Evolutionary conservation across 2,797 vertebrate species (phyloP).

Genomic region (Gila robusta): DNA sequence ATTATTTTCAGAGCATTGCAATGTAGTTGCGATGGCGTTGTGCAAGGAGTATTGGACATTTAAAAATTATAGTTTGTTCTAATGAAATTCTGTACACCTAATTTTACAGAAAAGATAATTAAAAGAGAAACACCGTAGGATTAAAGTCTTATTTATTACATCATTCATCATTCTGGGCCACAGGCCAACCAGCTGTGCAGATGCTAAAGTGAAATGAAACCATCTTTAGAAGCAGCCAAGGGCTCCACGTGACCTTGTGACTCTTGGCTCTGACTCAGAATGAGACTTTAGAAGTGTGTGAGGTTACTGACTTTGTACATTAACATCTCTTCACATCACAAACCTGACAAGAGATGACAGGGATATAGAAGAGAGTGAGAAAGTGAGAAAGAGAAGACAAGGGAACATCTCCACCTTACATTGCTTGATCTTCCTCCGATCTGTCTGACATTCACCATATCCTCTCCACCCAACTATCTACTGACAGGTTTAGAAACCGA

Average conservation of each 20-base stretch:
- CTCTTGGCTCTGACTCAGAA: conserved; percentile 13
- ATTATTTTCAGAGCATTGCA: background rate
- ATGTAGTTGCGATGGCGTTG: background rate
- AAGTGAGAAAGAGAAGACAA: conserved; percentile 13
- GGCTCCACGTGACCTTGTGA: conserved; percentile 33
- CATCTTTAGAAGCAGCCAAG: conserved; percentile 18
- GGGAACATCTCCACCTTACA: background rate
- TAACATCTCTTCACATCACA: conserved; percentile 1
- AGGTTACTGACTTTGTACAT: conserved; percentile 24
- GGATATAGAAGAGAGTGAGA: conserved; percentile 23
- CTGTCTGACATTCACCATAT: background rate
- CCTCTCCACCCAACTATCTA: background rate
- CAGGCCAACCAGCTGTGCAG: conserved; percentile 26
- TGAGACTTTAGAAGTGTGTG: conserved; percentile 20
- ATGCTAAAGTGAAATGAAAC: conserved; percentile 29
- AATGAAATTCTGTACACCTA: background rate
- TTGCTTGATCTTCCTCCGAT: background rate
- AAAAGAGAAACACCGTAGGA: background rate
- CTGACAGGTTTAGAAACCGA: background rate
- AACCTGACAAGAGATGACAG: background rate
- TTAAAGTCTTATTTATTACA: conserved; percentile 3
- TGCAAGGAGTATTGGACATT: background rate
- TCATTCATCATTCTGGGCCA: conserved; percentile 16
- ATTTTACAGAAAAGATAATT: background rate
- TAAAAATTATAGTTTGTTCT: background rate